phyloP scores from a whole-genome alignment of 2,888 invertebrate genomes.

The Acheta domesticus region DNA sequence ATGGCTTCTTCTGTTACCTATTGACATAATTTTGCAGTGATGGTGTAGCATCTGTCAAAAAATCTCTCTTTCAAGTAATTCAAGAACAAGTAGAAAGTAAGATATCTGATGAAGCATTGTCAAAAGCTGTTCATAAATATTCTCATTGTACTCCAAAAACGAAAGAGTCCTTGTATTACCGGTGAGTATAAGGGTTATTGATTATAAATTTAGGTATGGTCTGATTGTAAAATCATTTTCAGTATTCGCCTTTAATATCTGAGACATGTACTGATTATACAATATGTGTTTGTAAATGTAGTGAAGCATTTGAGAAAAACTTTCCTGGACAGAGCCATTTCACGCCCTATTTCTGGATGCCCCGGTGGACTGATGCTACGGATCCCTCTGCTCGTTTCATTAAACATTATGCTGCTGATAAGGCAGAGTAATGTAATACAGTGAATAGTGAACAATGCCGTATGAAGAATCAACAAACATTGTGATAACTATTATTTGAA shows the following conservation, averaged over 20 bases:
- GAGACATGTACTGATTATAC: neutral
- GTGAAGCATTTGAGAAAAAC: slow-evolving; percentile 64
- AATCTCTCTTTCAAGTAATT: slow-evolving; percentile 66
- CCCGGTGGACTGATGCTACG: slow-evolving; percentile 66
- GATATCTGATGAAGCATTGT: slow-evolving; percentile 58
- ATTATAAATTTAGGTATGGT: no score
- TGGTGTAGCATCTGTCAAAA: slow-evolving; percentile 69
- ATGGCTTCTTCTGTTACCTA: no score
- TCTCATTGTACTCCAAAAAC: slow-evolving; percentile 71
- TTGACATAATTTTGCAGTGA: slow-evolving; percentile 53
- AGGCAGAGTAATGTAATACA: neutral
- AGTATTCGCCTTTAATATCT: neutral
- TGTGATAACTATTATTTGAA: no score
- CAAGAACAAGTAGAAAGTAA: slow-evolving; percentile 67
- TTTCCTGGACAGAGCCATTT: slow-evolving; percentile 59
- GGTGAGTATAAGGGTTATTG: slow-evolving; percentile 42
- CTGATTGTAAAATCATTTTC: neutral
- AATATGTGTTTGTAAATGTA: slow-evolving; percentile 40
- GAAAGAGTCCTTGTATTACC: slow-evolving; percentile 74
- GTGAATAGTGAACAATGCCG: no score
- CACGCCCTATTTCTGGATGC: slow-evolving; percentile 76
- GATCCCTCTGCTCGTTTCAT: slow-evolving; percentile 66
- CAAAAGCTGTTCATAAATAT: slow-evolving; percentile 52
- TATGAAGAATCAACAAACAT: no score
- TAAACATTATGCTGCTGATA: slow-evolving; percentile 35